Evolutionary conservation across 2,797 vertebrate genomes (phyloP), one percentile per base, ranked within the genome.

Genomic region (Dicrostonyx torquatus): DNA sequence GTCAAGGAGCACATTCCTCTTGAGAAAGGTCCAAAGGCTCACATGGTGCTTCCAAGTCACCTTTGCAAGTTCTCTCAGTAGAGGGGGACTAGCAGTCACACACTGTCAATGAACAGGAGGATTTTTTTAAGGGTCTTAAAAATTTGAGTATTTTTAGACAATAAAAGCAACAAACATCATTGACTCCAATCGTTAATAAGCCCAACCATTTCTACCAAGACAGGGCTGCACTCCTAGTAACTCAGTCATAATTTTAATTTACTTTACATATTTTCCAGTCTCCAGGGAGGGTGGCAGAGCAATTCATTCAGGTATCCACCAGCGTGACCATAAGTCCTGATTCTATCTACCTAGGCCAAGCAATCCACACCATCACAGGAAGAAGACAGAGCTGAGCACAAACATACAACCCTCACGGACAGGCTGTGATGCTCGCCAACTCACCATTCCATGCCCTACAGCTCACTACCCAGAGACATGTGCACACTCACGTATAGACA

Each of bases 91-190:
- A 1, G 5, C 68, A 90, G 43, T 13, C n/a, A n/a, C 13, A 13
- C 10, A 13, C 12, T 84, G 18, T 20, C 40, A 76, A 64, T n/a
- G 10, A 53, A 68, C 6, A 53, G 29, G 12, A 90, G 18, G n/a
- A 34, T 10, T 43, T 62, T 31, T 48, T 48, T 8, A 15, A 45
- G 4, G 10, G 92, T 84, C 80, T 48, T 55, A 91, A 72, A 86
- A 40, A 17, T 68, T 50, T 64, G 50, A n/a, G 8, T 75, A 92
- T 85, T 85, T 96, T 96, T 78, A 94, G 87, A 58, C 70, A 87
- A 91, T 90, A 72, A 43, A 53, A 53, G 53, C 80, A 29, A 75
- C 70, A 62, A 26, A 73, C 66, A 60, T 17, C 29, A 1, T 50
- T 88, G 77, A 87, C 72, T 79, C 24, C 20, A 26, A 20, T 48